Conservation (phyloP, 2,113 vertebrate genomes). For the Merops nubicus region DNA sequence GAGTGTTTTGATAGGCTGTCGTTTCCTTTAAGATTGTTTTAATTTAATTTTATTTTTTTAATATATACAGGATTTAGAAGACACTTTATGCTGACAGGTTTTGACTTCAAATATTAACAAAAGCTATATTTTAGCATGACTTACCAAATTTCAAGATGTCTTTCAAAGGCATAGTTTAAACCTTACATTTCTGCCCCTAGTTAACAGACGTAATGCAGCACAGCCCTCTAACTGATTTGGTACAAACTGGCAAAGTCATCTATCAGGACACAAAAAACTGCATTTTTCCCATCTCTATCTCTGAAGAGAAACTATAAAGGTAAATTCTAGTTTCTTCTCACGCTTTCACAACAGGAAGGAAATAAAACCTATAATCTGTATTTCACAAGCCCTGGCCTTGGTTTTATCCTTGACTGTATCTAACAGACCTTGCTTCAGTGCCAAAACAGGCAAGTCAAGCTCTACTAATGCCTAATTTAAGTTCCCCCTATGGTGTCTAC, state of each 20-base stretch:
- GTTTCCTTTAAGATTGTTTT: slow-evolving; percentile 17
- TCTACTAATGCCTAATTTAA: slow-evolving; percentile 42
- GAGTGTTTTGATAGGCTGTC: background rate
- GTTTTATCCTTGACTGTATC: slow-evolving; percentile 41
- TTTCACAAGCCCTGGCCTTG: slow-evolving; percentile 40
- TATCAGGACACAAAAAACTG: background rate
- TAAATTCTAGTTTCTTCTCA: background rate
- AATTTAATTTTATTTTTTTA: slow-evolving; percentile 41
- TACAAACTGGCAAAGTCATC: background rate
- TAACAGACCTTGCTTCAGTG: slow-evolving; percentile 28
- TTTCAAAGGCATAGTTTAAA: slow-evolving; percentile 3
- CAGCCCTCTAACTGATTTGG: background rate
- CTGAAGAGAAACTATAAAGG: background rate
- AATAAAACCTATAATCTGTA: slow-evolving; percentile 5
- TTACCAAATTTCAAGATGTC: slow-evolving; percentile 9
- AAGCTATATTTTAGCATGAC: background rate
- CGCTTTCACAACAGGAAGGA: background rate
- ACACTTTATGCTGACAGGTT: background rate
- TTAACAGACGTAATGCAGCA: background rate
- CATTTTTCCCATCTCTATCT: background rate
- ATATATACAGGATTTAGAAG: slow-evolving; percentile 6
- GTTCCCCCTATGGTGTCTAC: background rate
- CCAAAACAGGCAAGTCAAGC: slow-evolving; percentile 41
- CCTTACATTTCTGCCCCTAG: background rate
- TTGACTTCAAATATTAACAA: slow-evolving; percentile 1